A percentile compares a stretch with the other conserved stretches of the same genome.
Evolutionary conservation across 2,797 vertebrate genomes (phyloP).

Genomic region (Holocentrus rufus): DNA sequence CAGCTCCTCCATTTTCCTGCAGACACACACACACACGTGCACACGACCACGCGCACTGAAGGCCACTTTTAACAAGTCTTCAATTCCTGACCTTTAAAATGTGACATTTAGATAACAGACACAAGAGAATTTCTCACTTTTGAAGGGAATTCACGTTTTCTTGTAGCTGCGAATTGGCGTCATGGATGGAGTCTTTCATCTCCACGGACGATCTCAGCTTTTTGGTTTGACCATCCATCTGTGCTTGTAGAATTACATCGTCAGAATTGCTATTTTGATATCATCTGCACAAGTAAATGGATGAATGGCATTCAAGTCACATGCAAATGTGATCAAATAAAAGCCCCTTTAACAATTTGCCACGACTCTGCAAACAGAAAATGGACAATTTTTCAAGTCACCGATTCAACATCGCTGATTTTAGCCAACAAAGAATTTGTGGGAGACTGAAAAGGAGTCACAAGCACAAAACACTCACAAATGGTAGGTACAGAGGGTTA

Average conservation of each 20-base stretch:
- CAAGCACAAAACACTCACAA: slow-evolving; percentile 47
- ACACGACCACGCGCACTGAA: neutral
- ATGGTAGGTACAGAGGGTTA: neutral
- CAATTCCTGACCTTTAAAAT: neutral
- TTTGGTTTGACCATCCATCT: slow-evolving; percentile 76
- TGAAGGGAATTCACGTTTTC: slow-evolving; percentile 81
- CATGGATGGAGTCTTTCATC: slow-evolving; percentile 78
- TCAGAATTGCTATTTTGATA: slow-evolving; percentile 7
- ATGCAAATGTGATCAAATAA: slow-evolving; percentile 22
- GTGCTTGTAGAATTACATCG: slow-evolving; percentile 5
- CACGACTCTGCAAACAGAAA: slow-evolving; percentile 29
- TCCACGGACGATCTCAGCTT: slow-evolving; percentile 71
- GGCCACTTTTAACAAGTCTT: no score
- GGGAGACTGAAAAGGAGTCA: slow-evolving; percentile 17
- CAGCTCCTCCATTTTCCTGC: slow-evolving; percentile 83
- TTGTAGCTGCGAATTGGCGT: slow-evolving; percentile 81
- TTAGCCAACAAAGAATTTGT: neutral
- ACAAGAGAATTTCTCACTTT: slow-evolving; percentile 73
- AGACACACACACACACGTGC: neutral
- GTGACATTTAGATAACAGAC: neutral
- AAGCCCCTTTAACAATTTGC: slow-evolving; percentile 1
- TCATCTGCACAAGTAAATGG: neutral
- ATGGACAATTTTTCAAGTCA: neutral
- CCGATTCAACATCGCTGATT: neutral
- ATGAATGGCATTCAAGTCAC: slow-evolving; percentile 40